Evolutionary conservation across 2,113 vertebrate genomes (phyloP), one percentile per base, ranked within the genome.

Genomic region (Scophthalmus maximus): DNA sequence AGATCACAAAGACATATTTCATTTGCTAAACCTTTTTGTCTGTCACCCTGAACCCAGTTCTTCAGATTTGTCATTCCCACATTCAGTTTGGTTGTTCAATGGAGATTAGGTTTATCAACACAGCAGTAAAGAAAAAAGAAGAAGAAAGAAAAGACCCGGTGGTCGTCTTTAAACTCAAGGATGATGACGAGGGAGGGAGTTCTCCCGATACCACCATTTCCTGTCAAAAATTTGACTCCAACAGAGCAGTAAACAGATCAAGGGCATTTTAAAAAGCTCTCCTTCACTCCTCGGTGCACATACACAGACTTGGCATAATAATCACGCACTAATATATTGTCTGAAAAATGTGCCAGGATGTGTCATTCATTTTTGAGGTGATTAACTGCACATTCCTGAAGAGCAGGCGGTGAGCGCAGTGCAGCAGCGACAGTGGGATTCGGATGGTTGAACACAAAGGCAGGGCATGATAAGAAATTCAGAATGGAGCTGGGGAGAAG

Each of bases 211-310:
- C 38, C 49, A 11, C 60, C 26, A 59, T 77, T 72, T 55, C 52
- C 23, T 46, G 42, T 73, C 15, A 76, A 18, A 57, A 68, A 34
- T 76, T 42, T 59, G 8, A 59, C 47, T 73, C 49, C 46, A 59
- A 40, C 67, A 36, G 40, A 60, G 79, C 11, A 1, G 53, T 81
- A 85, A 85, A 87, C 79, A 85, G 79, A 85, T 87, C 79, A 85
- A n/a, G 5, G 40, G 82, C 74, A 77, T 83, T 83, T 81, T 29
- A 38, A 61, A 75, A 82, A 60, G 58, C 82, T 75, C 61, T 55
- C 36, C 20, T 59, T 47, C 34, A 10, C 76, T 82, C 65, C 44
- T 46, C 10, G 4, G 29, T 47, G 2, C 51, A 65, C 71, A 67
- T 44, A 46, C 34, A 53, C 47, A 72, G 29, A 72, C 63, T 50